phyloP scores from a whole-genome alignment of 1,140 invertebrate species.

The Drosophila nannoptera region DNA sequence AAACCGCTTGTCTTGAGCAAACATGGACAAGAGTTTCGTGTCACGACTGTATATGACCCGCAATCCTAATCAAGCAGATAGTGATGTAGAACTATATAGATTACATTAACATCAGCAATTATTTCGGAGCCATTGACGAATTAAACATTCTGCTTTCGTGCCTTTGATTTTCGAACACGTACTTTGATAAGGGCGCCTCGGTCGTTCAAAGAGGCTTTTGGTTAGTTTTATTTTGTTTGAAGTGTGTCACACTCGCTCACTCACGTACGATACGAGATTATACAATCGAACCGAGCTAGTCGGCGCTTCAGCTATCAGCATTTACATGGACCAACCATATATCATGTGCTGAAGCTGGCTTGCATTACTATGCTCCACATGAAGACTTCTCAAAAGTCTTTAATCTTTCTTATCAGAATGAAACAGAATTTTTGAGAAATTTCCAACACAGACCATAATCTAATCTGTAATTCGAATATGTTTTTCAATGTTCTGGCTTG shows the following conservation, averaged over 20 bases:
- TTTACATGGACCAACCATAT: not conserved
- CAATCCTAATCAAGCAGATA: not conserved
- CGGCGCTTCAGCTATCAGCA: not conserved
- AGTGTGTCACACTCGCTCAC: not conserved
- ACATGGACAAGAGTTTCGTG: not conserved
- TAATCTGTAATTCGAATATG: too few species aligned
- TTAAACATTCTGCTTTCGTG: not conserved
- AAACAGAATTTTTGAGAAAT: too few species aligned
- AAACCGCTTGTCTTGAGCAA: not conserved
- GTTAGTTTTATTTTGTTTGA: not conserved
- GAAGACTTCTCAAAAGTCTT: too few species aligned
- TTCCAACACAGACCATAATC: too few species aligned
- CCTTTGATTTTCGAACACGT: slow-evolving; percentile 31
- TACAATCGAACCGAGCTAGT: not conserved
- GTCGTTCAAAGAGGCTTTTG: slow-evolving; percentile 30
- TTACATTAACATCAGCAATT: slow-evolving; percentile 11
- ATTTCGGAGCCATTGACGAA: slow-evolving; percentile 6
- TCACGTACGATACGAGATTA: not conserved
- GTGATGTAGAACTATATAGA: slow-evolving; percentile 1
- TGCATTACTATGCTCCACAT: too few species aligned
- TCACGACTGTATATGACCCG: not conserved
- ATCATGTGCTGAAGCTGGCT: not conserved
- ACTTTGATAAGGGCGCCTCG: slow-evolving; percentile 35
- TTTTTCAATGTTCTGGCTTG: too few species aligned
- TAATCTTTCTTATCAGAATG: too few species aligned